A percentile compares a stretch with the other conserved stretches of the same genome.
phyloP scores from a whole-genome alignment of 2,888 invertebrate species.

The Nineta flava region DNA sequence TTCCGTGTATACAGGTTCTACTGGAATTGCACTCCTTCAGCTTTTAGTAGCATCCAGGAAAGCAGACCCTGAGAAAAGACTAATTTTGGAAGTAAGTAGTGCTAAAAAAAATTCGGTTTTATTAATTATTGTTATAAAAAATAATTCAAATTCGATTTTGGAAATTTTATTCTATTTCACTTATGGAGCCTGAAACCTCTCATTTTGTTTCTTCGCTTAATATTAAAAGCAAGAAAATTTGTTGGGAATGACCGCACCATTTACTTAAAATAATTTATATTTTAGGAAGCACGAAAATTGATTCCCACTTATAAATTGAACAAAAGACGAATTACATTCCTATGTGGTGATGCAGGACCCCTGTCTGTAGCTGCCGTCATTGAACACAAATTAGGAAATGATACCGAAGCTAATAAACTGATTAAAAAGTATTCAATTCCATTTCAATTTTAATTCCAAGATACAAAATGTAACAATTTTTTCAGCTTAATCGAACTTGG shows the following conservation, averaged over 20 bases:
- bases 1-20: slow-evolving; percentile 59
- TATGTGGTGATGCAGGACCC: slow-evolving; percentile 53
- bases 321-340: slow-evolving; percentile 39
- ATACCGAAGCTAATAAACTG: slow-evolving; percentile 32
- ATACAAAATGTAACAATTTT: slow-evolving; percentile 6
- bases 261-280: too few relatives aligned
- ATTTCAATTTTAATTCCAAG: background rate
- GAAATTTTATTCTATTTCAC: too few relatives aligned
- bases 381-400: slow-evolving; percentile 35
- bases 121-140: too few relatives aligned
- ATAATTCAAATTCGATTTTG: too few relatives aligned
- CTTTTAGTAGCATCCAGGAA: slow-evolving; percentile 28
- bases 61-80: slow-evolving; percentile 9
- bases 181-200: too few relatives aligned
- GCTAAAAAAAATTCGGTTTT: too few relatives aligned
- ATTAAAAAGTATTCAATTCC: slow-evolving; percentile 31
- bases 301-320: slow-evolving; percentile 22
- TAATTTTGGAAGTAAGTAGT: background rate
- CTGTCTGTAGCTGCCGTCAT: slow-evolving; percentile 43
- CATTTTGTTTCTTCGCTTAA: too few relatives aligned
- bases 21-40: slow-evolving; percentile 52
- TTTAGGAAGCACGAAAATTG: slow-evolving; percentile 29
- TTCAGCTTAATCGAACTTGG: slow-evolving; percentile 40
- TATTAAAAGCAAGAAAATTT: too few relatives aligned
- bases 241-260: too few relatives aligned